Evolutionary conservation across 1,140 invertebrate species (phyloP).

Genomic region (Zaprionus kolodkinae): DNA sequence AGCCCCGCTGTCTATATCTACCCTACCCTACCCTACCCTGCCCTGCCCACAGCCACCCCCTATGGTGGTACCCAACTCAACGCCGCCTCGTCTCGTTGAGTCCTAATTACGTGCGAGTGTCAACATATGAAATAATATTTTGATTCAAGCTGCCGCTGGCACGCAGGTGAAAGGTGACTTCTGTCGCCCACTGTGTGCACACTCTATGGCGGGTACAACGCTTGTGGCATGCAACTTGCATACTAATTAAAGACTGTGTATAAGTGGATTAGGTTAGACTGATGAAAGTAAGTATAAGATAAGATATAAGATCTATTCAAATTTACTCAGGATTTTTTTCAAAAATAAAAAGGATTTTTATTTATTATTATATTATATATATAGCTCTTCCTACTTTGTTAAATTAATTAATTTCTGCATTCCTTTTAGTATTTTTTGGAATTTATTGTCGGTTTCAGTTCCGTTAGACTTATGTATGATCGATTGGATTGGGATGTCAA

Average conservation of each 20-base stretch:
- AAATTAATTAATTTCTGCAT: too few relatives aligned
- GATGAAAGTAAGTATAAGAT: neutral
- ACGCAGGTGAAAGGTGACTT: slow-evolving; percentile 27
- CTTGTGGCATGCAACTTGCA: neutral
- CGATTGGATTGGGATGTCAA: too few relatives aligned
- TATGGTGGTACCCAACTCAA: slow-evolving; percentile 1
- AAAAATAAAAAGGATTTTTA: too few relatives aligned
- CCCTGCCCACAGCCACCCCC: neutral
- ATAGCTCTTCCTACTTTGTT: too few relatives aligned
- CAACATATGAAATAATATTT: slow-evolving; percentile 82
- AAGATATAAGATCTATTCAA: too few relatives aligned
- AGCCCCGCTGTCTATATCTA: neutral
- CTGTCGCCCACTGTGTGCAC: neutral
- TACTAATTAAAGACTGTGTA: too few relatives aligned
- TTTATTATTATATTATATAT: too few relatives aligned
- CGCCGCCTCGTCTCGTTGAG: slow-evolving; percentile 11
- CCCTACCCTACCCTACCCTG: neutral
- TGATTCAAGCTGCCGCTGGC: slow-evolving; percentile 53
- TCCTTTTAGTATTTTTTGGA: too few relatives aligned
- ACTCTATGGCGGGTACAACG: neutral
- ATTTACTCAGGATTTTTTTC: too few relatives aligned
- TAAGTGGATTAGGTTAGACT: neutral
- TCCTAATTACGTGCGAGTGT: slow-evolving; percentile 80
- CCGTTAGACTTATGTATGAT: too few relatives aligned
- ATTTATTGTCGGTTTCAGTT: too few relatives aligned